phyloP scores from a whole-genome alignment of 1,140 invertebrate species.

The Drosophila ambigua region DNA sequence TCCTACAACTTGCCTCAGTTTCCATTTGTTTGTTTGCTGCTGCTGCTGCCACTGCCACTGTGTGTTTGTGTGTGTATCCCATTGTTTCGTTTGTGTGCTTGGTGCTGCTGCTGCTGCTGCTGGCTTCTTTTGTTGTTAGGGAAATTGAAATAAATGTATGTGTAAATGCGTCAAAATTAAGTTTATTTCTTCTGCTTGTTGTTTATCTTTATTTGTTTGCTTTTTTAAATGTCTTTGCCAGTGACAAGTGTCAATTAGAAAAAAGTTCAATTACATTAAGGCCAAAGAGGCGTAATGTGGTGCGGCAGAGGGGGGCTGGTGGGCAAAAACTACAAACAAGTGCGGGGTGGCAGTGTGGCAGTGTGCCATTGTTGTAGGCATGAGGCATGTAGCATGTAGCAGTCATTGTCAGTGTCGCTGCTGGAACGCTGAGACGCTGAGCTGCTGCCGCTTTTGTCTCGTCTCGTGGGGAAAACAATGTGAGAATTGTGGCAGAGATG shows the following conservation, averaged over 20 bases:
- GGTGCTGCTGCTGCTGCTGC: neutral
- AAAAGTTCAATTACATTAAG: constrained; percentile 81
- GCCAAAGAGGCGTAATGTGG: neutral
- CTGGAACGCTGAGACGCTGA: no score
- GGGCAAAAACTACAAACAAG: constrained; percentile 3
- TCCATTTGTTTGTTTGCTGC: constrained; percentile 10
- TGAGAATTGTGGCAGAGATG: neutral
- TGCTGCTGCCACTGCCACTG: constrained; percentile 11
- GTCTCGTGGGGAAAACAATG: constrained; percentile 14
- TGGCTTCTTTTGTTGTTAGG: constrained; percentile 57
- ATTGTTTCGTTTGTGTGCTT: constrained; percentile 56
- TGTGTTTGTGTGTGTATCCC: constrained; percentile 25
- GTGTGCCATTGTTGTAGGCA: constrained; percentile 42
- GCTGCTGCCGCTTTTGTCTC: constrained; percentile 20
- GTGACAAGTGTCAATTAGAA: constrained; percentile 82
- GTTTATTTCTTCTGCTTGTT: constrained; percentile 52
- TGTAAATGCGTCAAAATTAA: constrained; percentile 83
- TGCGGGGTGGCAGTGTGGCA: constrained; percentile 3
- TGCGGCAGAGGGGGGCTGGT: neutral
- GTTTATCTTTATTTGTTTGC: constrained; percentile 1
- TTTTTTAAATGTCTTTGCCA: constrained; percentile 74
- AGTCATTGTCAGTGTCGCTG: constrained; percentile 44
- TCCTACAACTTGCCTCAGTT: constrained; percentile 22
- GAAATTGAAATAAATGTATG: constrained; percentile 83
- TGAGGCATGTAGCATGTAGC: neutral